Conservation (phyloP, 2,113 vertebrate genomes). For the Bolborhynchus lineola region DNA sequence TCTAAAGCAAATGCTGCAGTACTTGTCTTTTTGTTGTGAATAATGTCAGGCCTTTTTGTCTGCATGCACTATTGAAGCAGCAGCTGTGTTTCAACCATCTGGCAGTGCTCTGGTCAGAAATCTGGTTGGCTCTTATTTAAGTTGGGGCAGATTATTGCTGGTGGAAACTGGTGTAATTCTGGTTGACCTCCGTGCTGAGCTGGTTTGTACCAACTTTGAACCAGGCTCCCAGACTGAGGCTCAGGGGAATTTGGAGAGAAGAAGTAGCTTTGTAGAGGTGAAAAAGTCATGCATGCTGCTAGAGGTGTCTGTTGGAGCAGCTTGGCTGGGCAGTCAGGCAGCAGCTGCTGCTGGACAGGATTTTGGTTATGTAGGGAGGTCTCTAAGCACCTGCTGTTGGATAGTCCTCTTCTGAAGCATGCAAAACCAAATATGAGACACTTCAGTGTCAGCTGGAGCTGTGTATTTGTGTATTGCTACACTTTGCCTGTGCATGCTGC, state of each 20-base stretch:
- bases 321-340: not conserved
- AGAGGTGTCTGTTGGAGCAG: not conserved
- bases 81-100: conserved; percentile 49
- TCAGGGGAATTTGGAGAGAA: not conserved
- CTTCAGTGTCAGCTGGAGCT: not conserved
- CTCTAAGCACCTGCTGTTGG: not conserved
- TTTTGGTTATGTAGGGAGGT: not conserved
- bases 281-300: not conserved
- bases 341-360: not conserved
- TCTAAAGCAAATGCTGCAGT: not conserved
- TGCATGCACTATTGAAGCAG: not conserved
- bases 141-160: not conserved
- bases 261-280: not conserved
- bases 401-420: not conserved
- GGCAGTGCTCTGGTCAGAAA: not conserved
- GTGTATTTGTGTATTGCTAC: not conserved
- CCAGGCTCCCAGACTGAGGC: not conserved
- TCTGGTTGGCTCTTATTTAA: not conserved
- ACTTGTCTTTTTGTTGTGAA: not conserved
- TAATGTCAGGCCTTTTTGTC: not conserved
- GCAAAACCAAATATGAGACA: no score
- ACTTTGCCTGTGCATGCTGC: not conserved
- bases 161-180: not conserved
- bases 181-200: not conserved
- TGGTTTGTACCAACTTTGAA: not conserved